Conservation (phyloP, 1,140 invertebrate genomes). For the Tetranychus cinnabarinus region DNA sequence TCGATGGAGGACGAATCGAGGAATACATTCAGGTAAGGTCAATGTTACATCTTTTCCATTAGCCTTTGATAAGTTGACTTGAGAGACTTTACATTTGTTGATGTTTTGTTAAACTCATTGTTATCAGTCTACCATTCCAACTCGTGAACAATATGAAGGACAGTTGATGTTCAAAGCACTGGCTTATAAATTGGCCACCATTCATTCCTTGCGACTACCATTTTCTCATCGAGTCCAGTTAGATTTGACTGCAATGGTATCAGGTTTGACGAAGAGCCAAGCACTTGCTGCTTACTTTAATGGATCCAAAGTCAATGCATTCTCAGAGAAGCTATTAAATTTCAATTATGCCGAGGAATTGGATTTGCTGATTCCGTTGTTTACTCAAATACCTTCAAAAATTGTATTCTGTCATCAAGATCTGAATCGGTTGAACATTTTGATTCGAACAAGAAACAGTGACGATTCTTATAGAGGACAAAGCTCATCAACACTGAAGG, state of each 20-base stretch:
- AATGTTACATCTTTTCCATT: neutral
- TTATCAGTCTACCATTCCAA: neutral
- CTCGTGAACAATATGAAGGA: neutral
- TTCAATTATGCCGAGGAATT: neutral
- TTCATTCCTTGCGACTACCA: neutral
- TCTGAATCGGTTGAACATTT: neutral
- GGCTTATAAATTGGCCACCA: neutral
- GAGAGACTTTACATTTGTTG: no score
- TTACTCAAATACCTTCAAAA: neutral
- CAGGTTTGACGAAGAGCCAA: no score
- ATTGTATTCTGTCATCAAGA: neutral
- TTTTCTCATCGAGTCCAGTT: no score
- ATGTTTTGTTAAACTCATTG: neutral
- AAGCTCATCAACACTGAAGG: neutral
- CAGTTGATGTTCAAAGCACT: neutral
- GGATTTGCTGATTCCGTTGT: neutral
- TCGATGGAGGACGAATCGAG: neutral
- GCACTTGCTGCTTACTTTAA: neutral
- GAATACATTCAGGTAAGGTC: neutral
- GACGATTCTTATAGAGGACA: no score
- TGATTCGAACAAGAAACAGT: neutral
- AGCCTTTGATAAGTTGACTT: neutral
- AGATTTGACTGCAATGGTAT: no score
- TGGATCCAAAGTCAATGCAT: neutral
- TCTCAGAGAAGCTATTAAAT: neutral